Evolutionary conservation across 2,888 invertebrate genomes (phyloP).

Genomic region (Cheilosia pagana): DNA sequence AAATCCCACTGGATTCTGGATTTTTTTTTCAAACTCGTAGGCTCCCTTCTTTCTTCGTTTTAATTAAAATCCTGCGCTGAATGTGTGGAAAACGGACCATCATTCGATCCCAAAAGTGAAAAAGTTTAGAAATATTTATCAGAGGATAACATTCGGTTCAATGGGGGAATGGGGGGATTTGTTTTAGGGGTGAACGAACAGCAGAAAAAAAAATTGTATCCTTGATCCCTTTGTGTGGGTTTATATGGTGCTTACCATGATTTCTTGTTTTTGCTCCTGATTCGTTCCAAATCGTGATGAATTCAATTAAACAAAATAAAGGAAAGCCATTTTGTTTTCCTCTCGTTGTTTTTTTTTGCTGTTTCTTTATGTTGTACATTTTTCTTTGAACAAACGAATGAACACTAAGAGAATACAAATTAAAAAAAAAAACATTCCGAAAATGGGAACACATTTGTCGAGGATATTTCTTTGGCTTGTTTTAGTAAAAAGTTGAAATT

Average conservation of each 20-base stretch:
- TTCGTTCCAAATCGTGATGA: conserved; percentile 69
- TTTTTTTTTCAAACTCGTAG: not conserved
- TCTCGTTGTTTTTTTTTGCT: not conserved
- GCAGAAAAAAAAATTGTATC: not conserved
- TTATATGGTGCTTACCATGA: conserved; percentile 51
- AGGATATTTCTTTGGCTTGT: conserved; percentile 43
- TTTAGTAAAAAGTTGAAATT: conserved; percentile 20
- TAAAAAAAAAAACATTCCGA: conserved; percentile 16
- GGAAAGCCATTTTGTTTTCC: conserved; percentile 53
- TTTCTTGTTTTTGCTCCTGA: conserved; percentile 67
- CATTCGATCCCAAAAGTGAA: conserved; percentile 47
- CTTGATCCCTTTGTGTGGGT: conserved; percentile 41
- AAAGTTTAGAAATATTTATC: conserved; percentile 73
- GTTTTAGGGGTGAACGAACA: conserved; percentile 2
- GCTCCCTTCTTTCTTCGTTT: conserved; percentile 51
- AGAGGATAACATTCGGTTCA: conserved; percentile 65
- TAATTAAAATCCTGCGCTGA: conserved; percentile 67
- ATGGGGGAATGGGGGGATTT: conserved; percentile 13
- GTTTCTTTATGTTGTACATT: conserved; percentile 40
- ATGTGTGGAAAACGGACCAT: conserved; percentile 55
- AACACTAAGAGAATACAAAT: conserved; percentile 38
- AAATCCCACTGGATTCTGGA: not conserved
- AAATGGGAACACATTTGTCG: conserved; percentile 71
- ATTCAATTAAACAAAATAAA: conserved; percentile 75
- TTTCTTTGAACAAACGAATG: conserved; percentile 60